phyloP scores from a whole-genome alignment of 2,797 vertebrate genomes.

The Carcharodon carcharias region DNA sequence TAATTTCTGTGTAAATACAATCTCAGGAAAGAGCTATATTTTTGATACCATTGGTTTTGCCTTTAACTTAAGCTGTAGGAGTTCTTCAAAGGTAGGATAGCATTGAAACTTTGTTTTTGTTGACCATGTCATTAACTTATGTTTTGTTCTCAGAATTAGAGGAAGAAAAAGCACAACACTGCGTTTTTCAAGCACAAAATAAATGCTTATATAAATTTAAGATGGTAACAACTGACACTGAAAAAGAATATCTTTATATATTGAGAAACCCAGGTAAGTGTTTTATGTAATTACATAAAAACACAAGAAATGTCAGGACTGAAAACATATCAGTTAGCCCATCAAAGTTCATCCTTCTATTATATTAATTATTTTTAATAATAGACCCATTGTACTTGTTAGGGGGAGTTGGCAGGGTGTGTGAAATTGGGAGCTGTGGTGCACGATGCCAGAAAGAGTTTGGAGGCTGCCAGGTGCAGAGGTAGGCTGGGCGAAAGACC shows the following conservation, averaged over 20 bases:
- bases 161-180: slow-evolving; percentile 48
- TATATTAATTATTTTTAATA: not conserved
- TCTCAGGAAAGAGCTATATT: not conserved
- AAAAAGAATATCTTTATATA: slow-evolving; percentile 55
- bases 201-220: slow-evolving; percentile 61
- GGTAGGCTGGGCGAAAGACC: too few relatives aligned
- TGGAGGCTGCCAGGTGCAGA: too few relatives aligned
- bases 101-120: not conserved
- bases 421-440: too few relatives aligned
- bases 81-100: not conserved
- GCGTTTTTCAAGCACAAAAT: slow-evolving; percentile 57
- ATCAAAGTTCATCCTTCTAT: not conserved
- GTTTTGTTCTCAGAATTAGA: slow-evolving; percentile 32
- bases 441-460: too few relatives aligned
- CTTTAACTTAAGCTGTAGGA: not conserved
- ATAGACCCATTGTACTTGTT: not conserved
- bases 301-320: not conserved
- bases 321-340: not conserved
- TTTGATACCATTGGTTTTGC: not conserved
- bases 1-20: not conserved
- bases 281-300: not conserved
- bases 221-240: slow-evolving; percentile 47
- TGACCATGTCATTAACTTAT: not conserved
- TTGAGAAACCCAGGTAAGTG: slow-evolving; percentile 57
- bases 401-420: too few relatives aligned